Evolutionary conservation across 92 coral and sea anemone species (phyloP), one percentile per base, ranked within the genome.

Genomic region (Epizoanthus illoricatus): DNA sequence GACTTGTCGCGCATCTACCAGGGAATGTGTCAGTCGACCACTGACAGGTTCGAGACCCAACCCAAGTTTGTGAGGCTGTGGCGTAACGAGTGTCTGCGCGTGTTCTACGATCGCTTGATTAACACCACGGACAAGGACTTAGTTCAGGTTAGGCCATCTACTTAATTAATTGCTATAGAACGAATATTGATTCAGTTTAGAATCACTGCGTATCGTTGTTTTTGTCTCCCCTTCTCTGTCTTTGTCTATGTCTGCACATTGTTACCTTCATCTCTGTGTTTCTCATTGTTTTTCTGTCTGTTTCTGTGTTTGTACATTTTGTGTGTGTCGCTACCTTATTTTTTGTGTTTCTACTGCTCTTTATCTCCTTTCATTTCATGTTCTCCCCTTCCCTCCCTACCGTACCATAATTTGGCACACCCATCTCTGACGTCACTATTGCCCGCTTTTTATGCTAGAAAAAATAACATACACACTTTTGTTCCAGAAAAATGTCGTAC

Each of bases 11-110:
- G 99, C 66, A 92, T 94, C 59, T 94, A 95, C 89, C 99, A 97
- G 84, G 99, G 99, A 56, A 63, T 97, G 86, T 97, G 99, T 81
- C 97, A 91, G 28, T 87, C 94, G 56, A 94, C 98, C 65, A 95
- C 94, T 71, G 99, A 97, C 73, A 90, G 99, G 84, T 97, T 97
- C 61, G 99, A 94, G 19, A 87, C 83, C 42, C 93, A 95, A 71
- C 89, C 85, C 28, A 94, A 94, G 93, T 93, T 97, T 83, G 91
- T 97, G 5, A 90, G 99, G 75, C 90, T 93, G 49, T 97, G 99
- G 99, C 94, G 97, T 86, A 97, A 97, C 85, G 99, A 97, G 54
- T 97, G 98, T 69, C 74, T 97, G 80, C 91, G 99, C 62, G 99
- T 97, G 85, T 97, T 97, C 89, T 91, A 95, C 93, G 99, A 97